phyloP scores from a whole-genome alignment of 2,888 invertebrate genomes.

The Drosophila buzzatii region DNA sequence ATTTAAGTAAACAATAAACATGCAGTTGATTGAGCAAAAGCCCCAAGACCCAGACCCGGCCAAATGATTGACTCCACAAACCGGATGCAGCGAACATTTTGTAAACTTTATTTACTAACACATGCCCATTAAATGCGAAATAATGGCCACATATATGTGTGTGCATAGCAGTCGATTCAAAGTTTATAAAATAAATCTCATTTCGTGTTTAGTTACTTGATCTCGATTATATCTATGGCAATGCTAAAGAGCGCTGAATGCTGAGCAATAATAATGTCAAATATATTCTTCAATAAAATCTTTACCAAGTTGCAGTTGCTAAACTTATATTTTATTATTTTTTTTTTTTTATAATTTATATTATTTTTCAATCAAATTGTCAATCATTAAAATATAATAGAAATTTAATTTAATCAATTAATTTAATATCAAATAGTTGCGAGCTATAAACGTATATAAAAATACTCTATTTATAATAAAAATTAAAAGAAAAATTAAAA shows the following conservation, averaged over 20 bases:
- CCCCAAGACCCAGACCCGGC: constrained; percentile 7
- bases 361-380: too few species aligned
- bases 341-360: too few species aligned
- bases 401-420: too few species aligned
- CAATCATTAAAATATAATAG: too few species aligned
- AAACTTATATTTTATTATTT: too few species aligned
- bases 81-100: constrained; percentile 1
- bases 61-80: constrained; percentile 4
- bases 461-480: too few species aligned
- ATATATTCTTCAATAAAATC: too few species aligned
- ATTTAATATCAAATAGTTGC: too few species aligned
- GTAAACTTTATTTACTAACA: constrained; percentile 8
- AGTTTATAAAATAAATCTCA: constrained; percentile 12
- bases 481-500: too few species aligned
- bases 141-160: not conserved
- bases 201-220: not conserved
- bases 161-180: not conserved
- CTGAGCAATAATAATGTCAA: not conserved
- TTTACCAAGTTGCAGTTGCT: too few species aligned
- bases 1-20: constrained; percentile 73
- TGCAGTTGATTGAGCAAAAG: constrained; percentile 36
- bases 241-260: not conserved
- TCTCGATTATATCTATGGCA: not conserved
- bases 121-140: not conserved
- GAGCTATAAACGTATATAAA: too few species aligned